Percentiles rank a stretch among this genome's conserved stretches.
Conservation (phyloP, 2,113 vertebrate species). For the Dendropsophus ebraccatus region DNA sequence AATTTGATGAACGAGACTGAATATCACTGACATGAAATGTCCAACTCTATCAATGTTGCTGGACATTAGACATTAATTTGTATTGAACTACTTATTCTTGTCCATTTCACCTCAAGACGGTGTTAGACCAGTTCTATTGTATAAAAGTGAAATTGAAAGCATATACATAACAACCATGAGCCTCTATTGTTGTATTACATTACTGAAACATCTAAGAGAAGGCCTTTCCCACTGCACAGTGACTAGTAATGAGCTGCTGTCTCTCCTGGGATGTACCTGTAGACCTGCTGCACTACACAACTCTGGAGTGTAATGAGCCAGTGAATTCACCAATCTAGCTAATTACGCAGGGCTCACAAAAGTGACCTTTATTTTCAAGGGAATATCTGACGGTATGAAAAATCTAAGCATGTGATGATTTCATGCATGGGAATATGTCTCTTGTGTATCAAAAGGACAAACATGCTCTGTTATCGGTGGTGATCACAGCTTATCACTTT, state of each 20-base stretch:
- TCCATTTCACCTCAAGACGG: too few relatives aligned
- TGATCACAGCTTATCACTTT: neutral
- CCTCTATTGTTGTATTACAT: neutral
- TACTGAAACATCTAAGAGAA: neutral
- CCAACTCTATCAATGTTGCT: too few relatives aligned
- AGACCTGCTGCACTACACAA: conserved; percentile 52
- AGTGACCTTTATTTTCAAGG: conserved; percentile 58
- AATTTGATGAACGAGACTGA: too few relatives aligned
- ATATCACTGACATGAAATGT: neutral
- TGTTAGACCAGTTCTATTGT: too few relatives aligned
- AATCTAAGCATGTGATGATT: conserved; percentile 42
- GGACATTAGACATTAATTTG: too few relatives aligned
- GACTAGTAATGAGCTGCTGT: conserved; percentile 52
- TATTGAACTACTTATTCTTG: too few relatives aligned
- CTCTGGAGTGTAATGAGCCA: conserved; percentile 56
- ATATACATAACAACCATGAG: neutral
- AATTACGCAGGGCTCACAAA: conserved; percentile 56
- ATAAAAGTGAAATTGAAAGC: too few relatives aligned
- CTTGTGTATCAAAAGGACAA: conserved; percentile 33
- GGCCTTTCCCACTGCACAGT: conserved; percentile 8
- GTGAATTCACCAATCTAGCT: conserved; percentile 58
- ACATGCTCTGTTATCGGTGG: conserved; percentile 15
- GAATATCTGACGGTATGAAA: conserved; percentile 52
- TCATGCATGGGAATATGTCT: conserved; percentile 12
- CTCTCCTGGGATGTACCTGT: conserved; percentile 46